Percentiles rank a stretch among this genome's conserved stretches.
Evolutionary conservation across 2,113 vertebrate genomes (phyloP).

Genomic region (rat (Rattus norvegicus)): GRCr8 NC_086023.1:44130501-44131000

Average conservation of each 20-base stretch:
- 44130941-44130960: too few relatives aligned
- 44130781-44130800: background rate
- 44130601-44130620: background rate
- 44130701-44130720: background rate
- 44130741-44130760: background rate
- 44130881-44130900: too few relatives aligned
- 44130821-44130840: too few relatives aligned
- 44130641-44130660: background rate
- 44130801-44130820: background rate
- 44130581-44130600: background rate
- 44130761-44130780: background rate
- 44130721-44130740: background rate
- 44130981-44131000: too few relatives aligned
- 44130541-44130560: background rate
- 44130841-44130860: too few relatives aligned
- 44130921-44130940: too few relatives aligned
- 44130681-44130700: background rate
- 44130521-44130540: background rate
- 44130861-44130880: too few relatives aligned
- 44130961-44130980: too few relatives aligned
- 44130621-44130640: background rate
- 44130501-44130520: background rate
- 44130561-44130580: background rate
- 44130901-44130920: too few relatives aligned
- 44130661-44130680: background rate